phyloP scores from a whole-genome alignment of 2,888 invertebrate species.

The Drosophila ezoana region DNA sequence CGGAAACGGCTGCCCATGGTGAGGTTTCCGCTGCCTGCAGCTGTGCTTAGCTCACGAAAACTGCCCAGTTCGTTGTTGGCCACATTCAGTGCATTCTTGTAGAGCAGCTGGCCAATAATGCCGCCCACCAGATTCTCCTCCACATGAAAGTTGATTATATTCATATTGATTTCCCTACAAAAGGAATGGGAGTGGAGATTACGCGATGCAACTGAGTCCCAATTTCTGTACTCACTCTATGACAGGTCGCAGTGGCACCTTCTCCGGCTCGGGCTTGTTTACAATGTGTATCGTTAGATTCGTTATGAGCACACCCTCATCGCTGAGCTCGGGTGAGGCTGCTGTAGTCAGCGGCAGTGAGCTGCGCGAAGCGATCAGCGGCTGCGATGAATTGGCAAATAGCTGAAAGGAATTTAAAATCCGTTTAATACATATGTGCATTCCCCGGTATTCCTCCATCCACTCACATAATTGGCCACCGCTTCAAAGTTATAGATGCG shows the following conservation, averaged over 20 bases:
- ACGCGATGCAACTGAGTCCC: neutral
- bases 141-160: conserved; percentile 90
- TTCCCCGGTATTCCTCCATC: neutral
- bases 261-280: conserved; percentile 89
- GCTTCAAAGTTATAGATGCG: conserved; percentile 93
- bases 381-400: conserved; percentile 79
- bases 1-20: conserved; percentile 75
- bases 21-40: conserved; percentile 57
- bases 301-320: conserved; percentile 90
- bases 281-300: conserved; percentile 94
- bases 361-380: conserved; percentile 72
- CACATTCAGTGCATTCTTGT: conserved; percentile 85
- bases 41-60: conserved; percentile 68
- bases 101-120: conserved; percentile 90
- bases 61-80: conserved; percentile 79
- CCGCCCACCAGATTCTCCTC: conserved; percentile 91
- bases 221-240: conserved; percentile 78
- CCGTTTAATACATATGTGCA: accelerated
- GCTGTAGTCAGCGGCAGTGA: conserved; percentile 76
- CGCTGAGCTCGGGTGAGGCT: conserved; percentile 80
- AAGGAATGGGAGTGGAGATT: neutral
- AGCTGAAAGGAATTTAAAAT: conserved; percentile 60
- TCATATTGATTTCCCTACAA: conserved; percentile 89
- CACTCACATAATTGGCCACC: conserved; percentile 87
- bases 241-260: conserved; percentile 84